phyloP scores from a whole-genome alignment of 2,797 vertebrate genomes.

The Pampus argenteus region DNA sequence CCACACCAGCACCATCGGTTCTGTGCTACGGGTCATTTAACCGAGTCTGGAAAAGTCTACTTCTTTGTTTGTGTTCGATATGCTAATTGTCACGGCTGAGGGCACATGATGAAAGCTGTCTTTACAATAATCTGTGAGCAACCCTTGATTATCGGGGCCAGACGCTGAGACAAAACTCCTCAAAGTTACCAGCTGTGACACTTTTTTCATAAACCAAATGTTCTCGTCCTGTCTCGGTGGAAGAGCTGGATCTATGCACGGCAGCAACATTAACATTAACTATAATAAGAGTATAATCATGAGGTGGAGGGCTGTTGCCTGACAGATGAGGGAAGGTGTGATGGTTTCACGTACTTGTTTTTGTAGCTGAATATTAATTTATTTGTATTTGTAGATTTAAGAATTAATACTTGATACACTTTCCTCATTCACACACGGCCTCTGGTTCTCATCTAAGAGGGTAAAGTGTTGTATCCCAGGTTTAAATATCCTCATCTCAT shows the following conservation, averaged over 20 bases:
- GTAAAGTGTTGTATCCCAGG: neutral
- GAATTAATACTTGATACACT: no score
- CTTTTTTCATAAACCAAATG: conserved; percentile 5
- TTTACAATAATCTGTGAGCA: conserved; percentile 4
- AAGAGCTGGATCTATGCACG: no score
- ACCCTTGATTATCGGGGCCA: conserved; percentile 7
- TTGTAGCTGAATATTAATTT: no score
- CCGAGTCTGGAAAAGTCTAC: conserved; percentile 27
- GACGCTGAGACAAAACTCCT: neutral
- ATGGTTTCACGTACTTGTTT: no score
- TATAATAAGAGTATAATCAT: no score
- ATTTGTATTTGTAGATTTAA: no score
- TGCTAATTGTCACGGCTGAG: conserved; percentile 38
- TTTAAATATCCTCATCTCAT: no score
- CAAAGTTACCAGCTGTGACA: neutral
- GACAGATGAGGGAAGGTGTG: no score
- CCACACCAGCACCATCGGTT: neutral
- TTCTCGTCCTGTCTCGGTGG: neutral
- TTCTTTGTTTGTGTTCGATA: conserved; percentile 44
- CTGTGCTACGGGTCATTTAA: conserved; percentile 49
- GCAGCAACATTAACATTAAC: no score
- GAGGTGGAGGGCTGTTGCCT: no score
- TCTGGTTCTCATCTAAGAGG: neutral
- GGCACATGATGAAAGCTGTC: conserved; percentile 20
- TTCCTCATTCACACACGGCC: no score